Percentiles rank a stretch among this genome's conserved stretches.
These are phyloP conservation scores for Allophyes oxyacanthae DNA, from an alignment of 2,888 invertebrate species.

Conservation along the genomic window DNA sequence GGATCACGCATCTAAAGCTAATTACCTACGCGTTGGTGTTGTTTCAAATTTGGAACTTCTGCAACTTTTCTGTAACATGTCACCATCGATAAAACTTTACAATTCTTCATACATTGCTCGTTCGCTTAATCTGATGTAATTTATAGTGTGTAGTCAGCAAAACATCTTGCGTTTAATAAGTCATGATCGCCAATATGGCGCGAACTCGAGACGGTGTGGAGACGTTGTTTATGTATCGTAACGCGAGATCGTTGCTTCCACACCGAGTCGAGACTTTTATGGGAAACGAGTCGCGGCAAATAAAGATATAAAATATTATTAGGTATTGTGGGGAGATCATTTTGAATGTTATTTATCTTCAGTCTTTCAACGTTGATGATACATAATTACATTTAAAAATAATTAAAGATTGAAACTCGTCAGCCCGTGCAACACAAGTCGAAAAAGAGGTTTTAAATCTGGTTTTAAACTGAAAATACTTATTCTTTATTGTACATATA, in stretches of 20 bases:
- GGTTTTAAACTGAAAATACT: too few relatives aligned
- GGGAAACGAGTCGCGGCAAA: constrained; percentile 19
- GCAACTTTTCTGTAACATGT: not conserved
- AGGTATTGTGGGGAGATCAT: constrained; percentile 1
- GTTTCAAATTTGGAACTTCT: constrained; percentile 10
- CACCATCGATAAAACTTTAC: constrained; percentile 28
- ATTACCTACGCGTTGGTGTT: too few relatives aligned
- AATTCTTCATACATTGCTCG: constrained; percentile 40
- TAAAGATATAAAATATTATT: constrained; percentile 49
- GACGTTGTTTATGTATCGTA: constrained; percentile 47
- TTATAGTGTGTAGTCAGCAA: constrained; percentile 46
- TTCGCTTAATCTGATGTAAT: constrained; percentile 51
- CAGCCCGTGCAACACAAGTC: too few relatives aligned
- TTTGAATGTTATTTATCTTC: too few relatives aligned
- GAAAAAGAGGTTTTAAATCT: too few relatives aligned
- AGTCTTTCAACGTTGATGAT: too few relatives aligned
- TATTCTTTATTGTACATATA: too few relatives aligned
- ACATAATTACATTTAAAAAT: too few relatives aligned
- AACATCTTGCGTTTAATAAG: constrained; percentile 51
- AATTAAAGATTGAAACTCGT: too few relatives aligned
- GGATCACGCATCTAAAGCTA: too few relatives aligned
- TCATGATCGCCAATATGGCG: constrained; percentile 57
- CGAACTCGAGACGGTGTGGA: constrained; percentile 45
- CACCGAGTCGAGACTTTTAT: constrained; percentile 37
- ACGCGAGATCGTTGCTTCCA: constrained; percentile 28